phyloP scores from a whole-genome alignment of 2,888 invertebrate genomes.

The Chirona hameri region DNA sequence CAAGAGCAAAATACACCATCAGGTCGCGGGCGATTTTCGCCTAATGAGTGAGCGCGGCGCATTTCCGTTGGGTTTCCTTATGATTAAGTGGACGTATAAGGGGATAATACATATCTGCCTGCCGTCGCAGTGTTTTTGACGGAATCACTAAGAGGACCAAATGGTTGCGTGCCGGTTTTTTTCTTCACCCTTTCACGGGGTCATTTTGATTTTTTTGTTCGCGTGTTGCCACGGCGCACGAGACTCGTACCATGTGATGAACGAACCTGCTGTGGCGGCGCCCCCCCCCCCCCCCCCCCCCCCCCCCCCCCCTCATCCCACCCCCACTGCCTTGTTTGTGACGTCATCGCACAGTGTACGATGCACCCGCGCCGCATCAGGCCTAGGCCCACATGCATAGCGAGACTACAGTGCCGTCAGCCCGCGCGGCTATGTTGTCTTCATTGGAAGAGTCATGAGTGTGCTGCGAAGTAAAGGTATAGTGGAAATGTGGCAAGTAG shows the following conservation, averaged over 20 bases:
- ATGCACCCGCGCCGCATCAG: not conserved
- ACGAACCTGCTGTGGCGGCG: not conserved
- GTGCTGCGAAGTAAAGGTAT: too few species aligned
- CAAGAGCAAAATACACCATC: conserved; percentile 24
- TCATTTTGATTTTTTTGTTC: conserved; percentile 9
- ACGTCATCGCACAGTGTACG: not conserved
- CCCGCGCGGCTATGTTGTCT: too few species aligned
- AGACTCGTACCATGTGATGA: not conserved
- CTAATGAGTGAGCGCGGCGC: conserved; percentile 10
- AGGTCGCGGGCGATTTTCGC: not conserved
- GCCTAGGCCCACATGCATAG: too few species aligned
- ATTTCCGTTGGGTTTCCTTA: conserved; percentile 28
- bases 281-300: not conserved
- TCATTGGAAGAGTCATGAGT: too few species aligned
- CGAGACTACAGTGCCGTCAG: too few species aligned
- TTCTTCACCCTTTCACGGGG: conserved; percentile 22
- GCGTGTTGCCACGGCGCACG: not conserved
- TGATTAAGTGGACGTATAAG: conserved; percentile 28
- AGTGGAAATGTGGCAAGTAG: too few species aligned
- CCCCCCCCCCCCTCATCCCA: not conserved
- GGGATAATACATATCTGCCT: conserved; percentile 27
- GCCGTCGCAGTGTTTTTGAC: conserved; percentile 23
- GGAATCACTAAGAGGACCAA: conserved; percentile 9
- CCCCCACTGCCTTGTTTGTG: not conserved
- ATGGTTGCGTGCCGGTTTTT: conserved; percentile 26